Base-by-base conservation (phyloP, 2,888 invertebrate species). In the Drosophila kanekoi region DNA sequence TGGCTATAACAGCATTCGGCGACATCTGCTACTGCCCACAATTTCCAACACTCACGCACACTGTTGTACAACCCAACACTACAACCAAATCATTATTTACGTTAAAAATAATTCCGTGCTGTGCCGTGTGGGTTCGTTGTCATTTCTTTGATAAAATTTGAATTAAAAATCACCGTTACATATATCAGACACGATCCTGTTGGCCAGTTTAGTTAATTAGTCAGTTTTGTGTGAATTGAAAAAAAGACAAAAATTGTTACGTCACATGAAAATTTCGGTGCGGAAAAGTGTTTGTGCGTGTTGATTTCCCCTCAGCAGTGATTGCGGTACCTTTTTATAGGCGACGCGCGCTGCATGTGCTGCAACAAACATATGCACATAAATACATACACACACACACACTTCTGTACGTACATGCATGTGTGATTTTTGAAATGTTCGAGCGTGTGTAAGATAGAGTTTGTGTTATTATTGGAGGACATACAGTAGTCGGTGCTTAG, bases 201-300 rank as follows among this genome's bases (percentile, higher is more conserved):
- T 14, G 41, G 52, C 37, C 23, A 60, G 44, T 51, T 32, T 14
- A 58, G 10, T 58, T 20, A 45, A 57, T 60, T 38, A 32, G 20
- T 38, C 14, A 13, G 23, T 20, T 53, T 33, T n/a, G 28, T 18
- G 37, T 37, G 9, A 28, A 44, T 47, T 49, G 23, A 60, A 69
- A 61, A 44, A 8, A n/a, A 60, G 20, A 37, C 43, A 35, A 35
- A 66, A 69, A 69, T 72, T 77, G 77, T 77, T 77, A 77, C 77
- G 77, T 77, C 77, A 77, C 63, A 72, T 60, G 60, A 69, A 77
- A 77, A 77, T 72, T 68, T 68, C 20, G 57, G 68, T 65, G 65
- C 65, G 52, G 60, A 76, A 76, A 68, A 64, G 44, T 62, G 66
- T 40, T 51, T 61, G 53, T 61, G 53, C 20, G 20, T 48, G 49